phyloP scores from a whole-genome alignment of 2,113 vertebrate species.

The Pelecanus crispus region DNA sequence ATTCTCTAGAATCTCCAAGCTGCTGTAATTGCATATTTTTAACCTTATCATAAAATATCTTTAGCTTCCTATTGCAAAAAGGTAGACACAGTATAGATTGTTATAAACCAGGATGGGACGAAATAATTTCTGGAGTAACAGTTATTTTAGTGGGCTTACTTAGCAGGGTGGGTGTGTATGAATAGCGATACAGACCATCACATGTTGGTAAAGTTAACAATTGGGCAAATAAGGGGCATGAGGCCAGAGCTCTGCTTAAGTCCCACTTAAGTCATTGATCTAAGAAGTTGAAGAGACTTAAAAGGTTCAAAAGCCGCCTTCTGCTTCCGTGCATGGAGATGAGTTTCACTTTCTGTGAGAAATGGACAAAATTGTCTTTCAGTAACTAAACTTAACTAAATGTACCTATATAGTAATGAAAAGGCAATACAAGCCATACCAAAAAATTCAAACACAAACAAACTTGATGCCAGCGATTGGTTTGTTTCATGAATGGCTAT shows the following conservation, averaged over 20 bases:
- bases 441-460: not conserved
- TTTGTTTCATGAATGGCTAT: not conserved
- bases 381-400: not conserved
- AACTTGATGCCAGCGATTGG: not conserved
- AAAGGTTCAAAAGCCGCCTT: not conserved
- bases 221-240: not conserved
- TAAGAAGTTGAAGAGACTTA: not conserved
- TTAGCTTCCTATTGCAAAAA: not conserved
- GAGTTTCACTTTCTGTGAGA: not conserved
- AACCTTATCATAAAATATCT: not conserved
- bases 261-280: not conserved
- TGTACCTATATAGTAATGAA: not conserved
- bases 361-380: not conserved
- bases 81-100: no score
- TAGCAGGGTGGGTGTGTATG: not conserved
- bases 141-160: not conserved
- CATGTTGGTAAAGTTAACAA: not conserved
- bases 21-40: not conserved
- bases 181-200: not conserved
- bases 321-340: not conserved
- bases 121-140: not conserved
- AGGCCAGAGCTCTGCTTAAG: not conserved
- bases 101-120: not conserved
- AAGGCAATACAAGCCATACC: rapidly evolving
- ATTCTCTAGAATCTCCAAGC: not conserved